A percentile compares a stretch with the other conserved stretches of the same genome.
Evolutionary conservation across 2,888 invertebrate species (phyloP).

Genomic region (Ennomos quercinarius): DNA sequence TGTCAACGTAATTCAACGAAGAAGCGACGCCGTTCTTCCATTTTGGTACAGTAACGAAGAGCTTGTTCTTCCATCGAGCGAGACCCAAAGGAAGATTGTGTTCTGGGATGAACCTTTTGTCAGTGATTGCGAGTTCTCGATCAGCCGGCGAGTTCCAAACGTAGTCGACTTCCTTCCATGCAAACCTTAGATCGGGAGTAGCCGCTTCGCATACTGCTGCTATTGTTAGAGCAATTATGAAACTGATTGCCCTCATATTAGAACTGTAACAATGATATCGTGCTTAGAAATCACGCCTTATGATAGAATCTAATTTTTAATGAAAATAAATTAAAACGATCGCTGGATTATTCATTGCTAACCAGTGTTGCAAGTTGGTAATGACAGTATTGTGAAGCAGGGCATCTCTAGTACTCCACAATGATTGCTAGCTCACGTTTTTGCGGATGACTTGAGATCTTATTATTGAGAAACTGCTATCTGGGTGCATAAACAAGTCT

Average conservation of each 20-base stretch:
- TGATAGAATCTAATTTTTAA: constrained; percentile 14
- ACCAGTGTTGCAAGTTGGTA: constrained; percentile 69
- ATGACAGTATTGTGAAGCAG: constrained; percentile 73
- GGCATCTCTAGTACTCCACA: constrained; percentile 64
- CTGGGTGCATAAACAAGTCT: constrained; percentile 62
- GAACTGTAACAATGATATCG: constrained; percentile 49
- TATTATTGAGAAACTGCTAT: constrained; percentile 75
- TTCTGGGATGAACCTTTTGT: constrained; percentile 85
- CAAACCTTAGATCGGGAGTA: constrained; percentile 87
- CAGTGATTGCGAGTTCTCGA: constrained; percentile 85
- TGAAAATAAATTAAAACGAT: constrained; percentile 21
- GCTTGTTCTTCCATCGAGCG: constrained; percentile 89
- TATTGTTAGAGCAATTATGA: constrained; percentile 60
- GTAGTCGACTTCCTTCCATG: constrained; percentile 89
- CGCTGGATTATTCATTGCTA: constrained; percentile 38
- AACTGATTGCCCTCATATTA: constrained; percentile 60
- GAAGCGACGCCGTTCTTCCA: constrained; percentile 90
- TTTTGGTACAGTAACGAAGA: constrained; percentile 89
- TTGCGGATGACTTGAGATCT: constrained; percentile 72
- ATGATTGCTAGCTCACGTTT: constrained; percentile 78
- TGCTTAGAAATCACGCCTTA: constrained; percentile 22
- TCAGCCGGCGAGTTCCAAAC: constrained; percentile 87
- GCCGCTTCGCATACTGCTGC: constrained; percentile 67
- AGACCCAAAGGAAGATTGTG: constrained; percentile 90
- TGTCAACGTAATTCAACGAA: constrained; percentile 88